Conservation (phyloP, 2,113 vertebrate species). For the Carassius auratus region DNA sequence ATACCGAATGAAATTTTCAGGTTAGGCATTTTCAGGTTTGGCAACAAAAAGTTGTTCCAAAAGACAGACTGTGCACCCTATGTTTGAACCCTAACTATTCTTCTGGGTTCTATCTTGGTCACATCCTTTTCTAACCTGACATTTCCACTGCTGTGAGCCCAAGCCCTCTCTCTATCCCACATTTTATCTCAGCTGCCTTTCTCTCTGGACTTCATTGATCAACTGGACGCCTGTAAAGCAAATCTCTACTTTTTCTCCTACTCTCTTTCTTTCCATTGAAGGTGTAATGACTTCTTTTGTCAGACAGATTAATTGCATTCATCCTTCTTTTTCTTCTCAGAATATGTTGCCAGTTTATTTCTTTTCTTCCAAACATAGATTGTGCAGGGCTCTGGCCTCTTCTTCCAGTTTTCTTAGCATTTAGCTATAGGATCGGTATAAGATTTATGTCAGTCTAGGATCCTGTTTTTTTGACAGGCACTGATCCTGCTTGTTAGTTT, state of each 20-base stretch:
- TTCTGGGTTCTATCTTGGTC: conserved; percentile 18
- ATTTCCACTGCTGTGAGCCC: conserved; percentile 10
- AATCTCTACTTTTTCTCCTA: conserved; percentile 52
- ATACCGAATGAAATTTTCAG: background rate
- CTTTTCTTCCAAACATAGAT: conserved; percentile 37
- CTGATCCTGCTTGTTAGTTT: conserved; percentile 51
- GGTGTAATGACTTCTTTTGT: conserved; percentile 62
- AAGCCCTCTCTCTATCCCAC: conserved; percentile 14
- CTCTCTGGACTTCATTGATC: conserved; percentile 50
- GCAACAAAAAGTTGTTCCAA: background rate
- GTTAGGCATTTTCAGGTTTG: background rate
- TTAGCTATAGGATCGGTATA: conserved; percentile 30
- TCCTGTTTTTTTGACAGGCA: conserved; percentile 38
- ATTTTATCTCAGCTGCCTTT: conserved; percentile 45
- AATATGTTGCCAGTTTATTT: conserved; percentile 54
- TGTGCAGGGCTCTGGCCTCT: background rate
- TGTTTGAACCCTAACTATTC: background rate
- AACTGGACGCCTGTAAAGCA: conserved; percentile 52
- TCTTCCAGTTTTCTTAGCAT: conserved; percentile 25
- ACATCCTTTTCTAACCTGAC: conserved; percentile 4
- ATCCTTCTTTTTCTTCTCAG: conserved; percentile 43
- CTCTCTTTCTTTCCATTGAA: conserved; percentile 40
- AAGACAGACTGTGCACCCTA: background rate
- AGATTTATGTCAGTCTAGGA: conserved; percentile 13
- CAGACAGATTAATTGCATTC: conserved; percentile 55